phyloP scores from a whole-genome alignment of 53 echinoderm and acorn worm genomes.

The Apostichopus leukothele region DNA sequence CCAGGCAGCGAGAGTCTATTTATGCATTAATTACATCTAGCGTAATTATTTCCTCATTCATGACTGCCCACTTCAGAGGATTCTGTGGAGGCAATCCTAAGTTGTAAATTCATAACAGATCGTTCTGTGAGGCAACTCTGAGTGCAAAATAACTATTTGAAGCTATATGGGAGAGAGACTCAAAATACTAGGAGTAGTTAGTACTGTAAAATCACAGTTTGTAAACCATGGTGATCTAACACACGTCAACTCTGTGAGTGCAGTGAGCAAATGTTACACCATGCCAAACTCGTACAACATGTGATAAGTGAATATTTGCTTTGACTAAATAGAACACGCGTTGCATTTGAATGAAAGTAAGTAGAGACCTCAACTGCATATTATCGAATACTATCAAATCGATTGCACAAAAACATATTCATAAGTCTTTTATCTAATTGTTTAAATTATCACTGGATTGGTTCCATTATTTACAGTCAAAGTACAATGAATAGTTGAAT shows the following conservation, averaged over 20 bases:
- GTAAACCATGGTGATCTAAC: not conserved
- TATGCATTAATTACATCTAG: constrained; percentile 7
- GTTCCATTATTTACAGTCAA: too few relatives aligned
- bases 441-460: too few relatives aligned
- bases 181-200: not conserved
- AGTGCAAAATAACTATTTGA: constrained; percentile 9
- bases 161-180: not conserved
- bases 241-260: not conserved
- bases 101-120: constrained; percentile 7
- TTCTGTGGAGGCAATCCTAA: not conserved
- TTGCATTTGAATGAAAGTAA: too few relatives aligned
- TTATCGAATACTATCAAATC: too few relatives aligned
- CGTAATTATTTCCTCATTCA: constrained; percentile 11
- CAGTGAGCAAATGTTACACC: not conserved
- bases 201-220: not conserved
- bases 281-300: not conserved
- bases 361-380: too few relatives aligned
- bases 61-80: not conserved
- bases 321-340: too few relatives aligned
- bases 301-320: too few relatives aligned
- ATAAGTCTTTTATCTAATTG: too few relatives aligned
- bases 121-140: not conserved
- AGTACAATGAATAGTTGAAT: too few relatives aligned
- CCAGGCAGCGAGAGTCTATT: not conserved
- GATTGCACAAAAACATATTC: too few relatives aligned